Evolutionary conservation across 1,140 invertebrate species (phyloP).

Genomic region (Helicoverpa armigera): DNA sequence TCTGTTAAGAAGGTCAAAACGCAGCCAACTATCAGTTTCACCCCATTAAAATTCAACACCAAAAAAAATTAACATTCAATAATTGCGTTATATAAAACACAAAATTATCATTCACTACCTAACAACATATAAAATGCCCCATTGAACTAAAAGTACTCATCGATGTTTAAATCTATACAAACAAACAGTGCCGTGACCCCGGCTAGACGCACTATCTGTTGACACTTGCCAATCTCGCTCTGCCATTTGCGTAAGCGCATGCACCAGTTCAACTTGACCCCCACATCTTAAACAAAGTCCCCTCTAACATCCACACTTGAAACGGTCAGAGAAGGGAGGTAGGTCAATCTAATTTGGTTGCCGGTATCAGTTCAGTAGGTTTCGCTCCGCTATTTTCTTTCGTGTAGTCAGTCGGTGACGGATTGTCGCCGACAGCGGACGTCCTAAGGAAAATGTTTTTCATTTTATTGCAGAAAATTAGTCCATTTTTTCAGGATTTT

Average conservation of each 20-base stretch:
- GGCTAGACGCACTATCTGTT: constrained; percentile 77
- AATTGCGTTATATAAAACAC: not conserved
- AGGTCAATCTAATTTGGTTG: constrained; percentile 59
- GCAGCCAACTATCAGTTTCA: no score
- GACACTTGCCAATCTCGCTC: constrained; percentile 77
- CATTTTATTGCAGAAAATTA: constrained; percentile 29
- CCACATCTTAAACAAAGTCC: not conserved
- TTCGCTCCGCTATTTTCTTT: constrained; percentile 60
- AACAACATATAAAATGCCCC: constrained; percentile 5
- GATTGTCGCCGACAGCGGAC: constrained; percentile 81
- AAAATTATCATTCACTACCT: not conserved
- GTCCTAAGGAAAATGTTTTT: constrained; percentile 55
- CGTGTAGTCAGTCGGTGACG: constrained; percentile 74
- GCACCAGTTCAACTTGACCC: constrained; percentile 63
- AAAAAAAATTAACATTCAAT: not conserved
- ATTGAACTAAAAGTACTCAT: constrained; percentile 2
- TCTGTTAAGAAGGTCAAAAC: not conserved
- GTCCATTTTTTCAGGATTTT: no score
- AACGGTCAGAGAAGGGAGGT: constrained; percentile 20
- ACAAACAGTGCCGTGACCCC: constrained; percentile 75
- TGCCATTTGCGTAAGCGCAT: constrained; percentile 81
- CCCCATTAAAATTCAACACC: not conserved
- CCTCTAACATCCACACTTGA: not conserved
- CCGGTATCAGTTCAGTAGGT: constrained; percentile 71
- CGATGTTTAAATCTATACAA: constrained; percentile 55